phyloP scores from a whole-genome alignment of 2,113 vertebrate species.

The Neotragus moschatus region DNA sequence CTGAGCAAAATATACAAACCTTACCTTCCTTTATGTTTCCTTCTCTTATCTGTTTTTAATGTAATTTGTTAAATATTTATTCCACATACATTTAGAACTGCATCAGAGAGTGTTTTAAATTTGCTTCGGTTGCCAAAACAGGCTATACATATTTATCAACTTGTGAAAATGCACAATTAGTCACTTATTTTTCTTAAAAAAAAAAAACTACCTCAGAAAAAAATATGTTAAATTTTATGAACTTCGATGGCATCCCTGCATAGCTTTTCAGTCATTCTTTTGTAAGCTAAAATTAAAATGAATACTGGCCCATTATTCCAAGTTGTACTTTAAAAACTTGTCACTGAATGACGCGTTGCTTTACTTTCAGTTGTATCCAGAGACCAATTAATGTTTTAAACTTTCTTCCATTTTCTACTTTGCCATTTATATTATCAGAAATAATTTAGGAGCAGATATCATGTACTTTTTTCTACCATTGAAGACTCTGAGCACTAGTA shows the following conservation, averaged over 20 bases:
- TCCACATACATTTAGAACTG: background rate
- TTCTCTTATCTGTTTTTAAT: background rate
- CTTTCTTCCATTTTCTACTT: background rate
- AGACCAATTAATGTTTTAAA: background rate
- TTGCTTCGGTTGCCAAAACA: background rate
- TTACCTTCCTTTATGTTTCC: background rate
- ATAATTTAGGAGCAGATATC: background rate
- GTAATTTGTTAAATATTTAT: background rate
- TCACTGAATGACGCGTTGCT: background rate
- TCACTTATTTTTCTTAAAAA: background rate
- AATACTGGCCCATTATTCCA: background rate
- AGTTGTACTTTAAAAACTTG: background rate
- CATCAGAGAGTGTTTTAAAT: background rate
- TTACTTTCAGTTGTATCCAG: background rate
- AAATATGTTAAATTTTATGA: background rate
- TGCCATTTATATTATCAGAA: conserved; percentile 9
- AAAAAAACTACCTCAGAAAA: background rate
- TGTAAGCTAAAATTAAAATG: background rate
- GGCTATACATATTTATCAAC: background rate
- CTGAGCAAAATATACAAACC: background rate
- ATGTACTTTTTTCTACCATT: background rate
- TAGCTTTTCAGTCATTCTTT: background rate
- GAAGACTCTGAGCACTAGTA: background rate
- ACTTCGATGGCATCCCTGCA: background rate
- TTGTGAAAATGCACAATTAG: background rate